phyloP scores from a whole-genome alignment of 2,797 vertebrate species.

The Monodelphis domestica region DNA sequence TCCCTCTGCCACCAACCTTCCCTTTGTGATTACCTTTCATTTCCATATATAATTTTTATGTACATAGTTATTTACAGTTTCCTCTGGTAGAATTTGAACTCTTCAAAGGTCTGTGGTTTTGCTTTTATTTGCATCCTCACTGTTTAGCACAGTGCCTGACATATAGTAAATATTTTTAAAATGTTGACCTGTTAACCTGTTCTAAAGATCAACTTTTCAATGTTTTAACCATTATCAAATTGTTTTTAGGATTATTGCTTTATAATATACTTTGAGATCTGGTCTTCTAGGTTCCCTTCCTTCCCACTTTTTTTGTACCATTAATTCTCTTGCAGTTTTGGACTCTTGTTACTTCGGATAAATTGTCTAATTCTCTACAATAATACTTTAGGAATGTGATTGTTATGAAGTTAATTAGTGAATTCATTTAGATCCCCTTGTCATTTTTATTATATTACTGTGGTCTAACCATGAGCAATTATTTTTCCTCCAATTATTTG shows the following conservation, averaged over 20 bases:
- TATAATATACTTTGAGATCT: neutral
- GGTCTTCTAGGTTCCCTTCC: neutral
- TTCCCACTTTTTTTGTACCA: neutral
- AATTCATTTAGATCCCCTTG: neutral
- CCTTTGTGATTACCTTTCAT: neutral
- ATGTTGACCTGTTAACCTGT: neutral
- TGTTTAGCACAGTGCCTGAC: too few species aligned
- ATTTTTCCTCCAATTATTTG: neutral
- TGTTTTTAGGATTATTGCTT: neutral
- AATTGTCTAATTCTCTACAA: neutral
- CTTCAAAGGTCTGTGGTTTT: neutral
- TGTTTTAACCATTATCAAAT: neutral
- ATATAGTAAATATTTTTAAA: neutral
- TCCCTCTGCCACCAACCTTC: neutral
- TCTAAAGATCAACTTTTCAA: neutral
- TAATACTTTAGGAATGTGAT: neutral
- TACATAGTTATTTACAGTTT: neutral
- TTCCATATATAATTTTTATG: neutral
- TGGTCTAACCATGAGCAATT: neutral
- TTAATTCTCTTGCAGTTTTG: neutral
- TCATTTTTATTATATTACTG: neutral
- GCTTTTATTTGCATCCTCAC: neutral
- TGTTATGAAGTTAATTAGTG: neutral
- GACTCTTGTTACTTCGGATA: neutral
- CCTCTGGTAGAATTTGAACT: neutral